phyloP scores from a whole-genome alignment of 2,888 invertebrate species.

The Apodemia mormo region DNA sequence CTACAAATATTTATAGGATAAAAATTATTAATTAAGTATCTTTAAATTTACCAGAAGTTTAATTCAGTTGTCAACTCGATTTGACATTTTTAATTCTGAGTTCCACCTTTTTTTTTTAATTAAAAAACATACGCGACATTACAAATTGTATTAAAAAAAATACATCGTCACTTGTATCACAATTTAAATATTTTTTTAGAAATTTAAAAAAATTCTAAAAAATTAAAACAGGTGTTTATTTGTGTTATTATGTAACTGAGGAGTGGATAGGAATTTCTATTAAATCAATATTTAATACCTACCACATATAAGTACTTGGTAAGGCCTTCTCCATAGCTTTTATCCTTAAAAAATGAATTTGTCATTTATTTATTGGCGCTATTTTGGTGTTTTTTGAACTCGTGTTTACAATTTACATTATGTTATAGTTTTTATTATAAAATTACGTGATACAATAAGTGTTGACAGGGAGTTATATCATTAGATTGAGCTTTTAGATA shows the following conservation, averaged over 20 bases:
- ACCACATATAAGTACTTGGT: background rate
- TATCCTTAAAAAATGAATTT: constrained; percentile 50
- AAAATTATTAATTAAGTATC: background rate
- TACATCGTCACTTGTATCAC: background rate
- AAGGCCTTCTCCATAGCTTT: background rate
- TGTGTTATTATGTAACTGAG: background rate
- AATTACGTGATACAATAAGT: too few relatives aligned
- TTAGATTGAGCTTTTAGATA: too few relatives aligned
- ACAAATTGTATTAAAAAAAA: background rate
- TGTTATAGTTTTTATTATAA: too few relatives aligned
- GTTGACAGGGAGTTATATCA: too few relatives aligned
- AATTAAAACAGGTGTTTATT: background rate
- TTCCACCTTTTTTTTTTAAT: background rate
- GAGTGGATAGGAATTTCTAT: background rate
- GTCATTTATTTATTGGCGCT: constrained; percentile 60
- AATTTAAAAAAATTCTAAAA: background rate
- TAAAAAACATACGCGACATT: background rate
- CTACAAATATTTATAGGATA: background rate
- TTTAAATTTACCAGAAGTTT: background rate
- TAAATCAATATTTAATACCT: background rate
- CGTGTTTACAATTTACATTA: background rate
- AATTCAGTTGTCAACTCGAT: background rate
- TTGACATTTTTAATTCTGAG: background rate
- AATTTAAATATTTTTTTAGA: background rate
- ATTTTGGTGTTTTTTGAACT: constrained; percentile 40